Base-by-base conservation (phyloP, 1,140 invertebrate genomes). In the Drosophila kohkoa region DNA sequence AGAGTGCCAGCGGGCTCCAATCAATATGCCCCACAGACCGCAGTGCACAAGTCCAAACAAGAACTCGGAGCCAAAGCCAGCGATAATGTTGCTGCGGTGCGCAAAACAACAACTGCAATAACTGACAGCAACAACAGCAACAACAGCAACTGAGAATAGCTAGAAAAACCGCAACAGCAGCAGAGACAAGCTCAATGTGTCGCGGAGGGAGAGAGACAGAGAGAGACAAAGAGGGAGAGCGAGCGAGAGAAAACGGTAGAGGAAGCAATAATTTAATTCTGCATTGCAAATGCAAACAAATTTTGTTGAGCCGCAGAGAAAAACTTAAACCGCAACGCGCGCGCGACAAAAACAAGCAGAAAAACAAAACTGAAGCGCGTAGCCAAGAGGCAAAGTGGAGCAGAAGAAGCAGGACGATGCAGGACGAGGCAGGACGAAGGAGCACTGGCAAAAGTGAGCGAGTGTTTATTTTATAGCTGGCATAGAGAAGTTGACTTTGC, bases 221-320 rank as follows among this genome's bases (percentile, higher is more conserved):
- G 49, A 58, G 30, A 10, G 68, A 25, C 20, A 25, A 25, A 4
- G 20, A 4, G 7, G 52, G 5, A 0, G 2, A 35, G 15, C 20
- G 5, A 0, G 2, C 28, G 15, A 30, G 38, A 15, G 45, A 6
- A 28, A 48, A 65, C 25, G 55, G 51, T 63, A 73, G 80, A 80
- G 83, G 83, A 87, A 88, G 85, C 83, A 87, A 87, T 87, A 87
- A 87, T 87, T 87, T 87, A 87, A 87, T 87, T 87, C 83, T 83
- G 83, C 83, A 83, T 88, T 87, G 83, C 80, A 87, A 87, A 87
- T 89, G 85, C 85, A 87, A 87, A 87, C 83, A 87, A 87, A 87
- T 87, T 87, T 87, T 75, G 67, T 70, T 79, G 86, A 88, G 80
- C 83, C 85, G 80, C 83, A 87, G 80, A 77, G 77, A 54, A 68